Evolutionary conservation across 2,888 invertebrate species (phyloP), one percentile per base, ranked within the genome.

Genomic region (Rotaria socialis): DNA sequence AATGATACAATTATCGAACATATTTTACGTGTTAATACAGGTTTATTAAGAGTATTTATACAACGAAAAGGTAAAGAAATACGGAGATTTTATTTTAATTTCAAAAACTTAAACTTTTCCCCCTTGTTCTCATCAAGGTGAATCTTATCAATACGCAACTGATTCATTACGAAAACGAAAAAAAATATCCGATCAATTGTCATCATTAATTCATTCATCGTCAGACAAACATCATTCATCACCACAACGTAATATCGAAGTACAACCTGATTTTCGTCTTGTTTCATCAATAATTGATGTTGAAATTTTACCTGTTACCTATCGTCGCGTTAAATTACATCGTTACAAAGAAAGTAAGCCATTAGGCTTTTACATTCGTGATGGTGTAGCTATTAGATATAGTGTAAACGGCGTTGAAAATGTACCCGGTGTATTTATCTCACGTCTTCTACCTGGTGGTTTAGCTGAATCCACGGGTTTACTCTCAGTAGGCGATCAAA

Each of bases 271-370:
- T 92, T 99, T 99, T 92, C 94, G 98, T 90, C 96, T 96, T 67
- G 96, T 99, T 86, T 99, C 99, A 52, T 96, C 97, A 87, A 99
- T 99, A 89, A 99, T 99, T 90, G 99, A 99, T 92, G 98, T 99
- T 86, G 97, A 99, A 90, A 95, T 98, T 90, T 95, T 99, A 52
- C 99, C 99, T 35, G 98, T 98, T 91, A 96, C 97, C 35, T 97
- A 97, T 92, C 93, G 99, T 87, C 88, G 91, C 47, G 91, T 91
- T 10, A 90, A 90, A 86, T 89, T 91, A 86, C 93, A 99, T 87
- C 99, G 99, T 90, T 98, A 98, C 91, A 98, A 98, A 74, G 96
- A 96, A 2, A 97, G 98, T 90, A 94, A 97, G 90, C 99, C 99
- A 0, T 92, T 99, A 87, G 99, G 99, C 88, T 99, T 99, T 92